These are phyloP conservation scores for Chaenodraco wilsoni DNA, from an alignment of 2,797 vertebrate species.

Conservation along the genomic window DNA sequence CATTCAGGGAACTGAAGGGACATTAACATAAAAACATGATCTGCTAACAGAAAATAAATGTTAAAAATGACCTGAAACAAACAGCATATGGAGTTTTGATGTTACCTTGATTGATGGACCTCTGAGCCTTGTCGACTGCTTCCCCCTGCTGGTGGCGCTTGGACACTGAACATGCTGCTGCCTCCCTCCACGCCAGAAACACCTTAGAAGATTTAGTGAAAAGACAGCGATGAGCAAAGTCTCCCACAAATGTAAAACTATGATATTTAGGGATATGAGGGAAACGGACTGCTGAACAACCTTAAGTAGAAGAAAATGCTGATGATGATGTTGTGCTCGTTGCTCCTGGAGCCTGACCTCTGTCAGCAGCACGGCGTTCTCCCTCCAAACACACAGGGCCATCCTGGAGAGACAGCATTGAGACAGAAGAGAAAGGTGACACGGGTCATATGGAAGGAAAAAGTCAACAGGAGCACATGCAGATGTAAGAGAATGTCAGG, in stretches of 20 bases:
- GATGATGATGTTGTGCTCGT: constrained; percentile 79
- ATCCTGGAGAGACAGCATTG: constrained; percentile 67
- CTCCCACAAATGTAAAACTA: neutral
- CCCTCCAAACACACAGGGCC: constrained; percentile 82
- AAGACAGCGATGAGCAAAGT: neutral
- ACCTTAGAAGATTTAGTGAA: constrained; percentile 60
- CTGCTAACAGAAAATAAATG: neutral
- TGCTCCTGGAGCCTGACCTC: constrained; percentile 59
- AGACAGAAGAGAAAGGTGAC: neutral
- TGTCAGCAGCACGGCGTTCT: constrained; percentile 65
- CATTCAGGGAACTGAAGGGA: neutral
- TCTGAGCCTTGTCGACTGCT: constrained; percentile 74
- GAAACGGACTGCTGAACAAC: constrained; percentile 66
- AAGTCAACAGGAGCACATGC: neutral
- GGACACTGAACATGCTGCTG: constrained; percentile 51
- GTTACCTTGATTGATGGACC: constrained; percentile 80
- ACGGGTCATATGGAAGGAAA: neutral
- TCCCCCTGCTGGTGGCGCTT: constrained; percentile 75
- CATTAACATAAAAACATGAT: neutral
- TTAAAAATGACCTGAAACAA: neutral
- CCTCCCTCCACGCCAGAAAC: constrained; percentile 84
- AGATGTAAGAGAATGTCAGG: neutral
- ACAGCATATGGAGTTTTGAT: neutral
- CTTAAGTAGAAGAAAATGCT: constrained; percentile 80
- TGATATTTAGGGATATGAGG: neutral